A percentile compares a stretch with the other conserved stretches of the same genome.
phyloP scores from a whole-genome alignment of 1,140 invertebrate genomes.

The Drosophila subobscura region DNA sequence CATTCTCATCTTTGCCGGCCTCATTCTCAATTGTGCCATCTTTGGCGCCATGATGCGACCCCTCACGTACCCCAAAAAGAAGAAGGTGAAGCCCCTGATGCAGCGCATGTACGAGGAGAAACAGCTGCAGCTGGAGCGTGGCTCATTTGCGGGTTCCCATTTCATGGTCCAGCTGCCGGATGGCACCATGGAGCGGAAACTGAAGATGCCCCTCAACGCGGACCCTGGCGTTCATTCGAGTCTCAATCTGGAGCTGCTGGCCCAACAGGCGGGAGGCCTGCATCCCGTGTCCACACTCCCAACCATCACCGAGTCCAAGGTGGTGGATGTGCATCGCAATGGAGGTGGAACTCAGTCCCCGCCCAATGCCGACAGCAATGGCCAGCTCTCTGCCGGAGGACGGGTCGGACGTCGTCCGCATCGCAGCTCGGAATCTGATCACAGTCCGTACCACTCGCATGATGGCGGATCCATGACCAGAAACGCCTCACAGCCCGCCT shows the following conservation, averaged over 20 bases:
- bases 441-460: slow-evolving; percentile 82
- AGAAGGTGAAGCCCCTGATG: slow-evolving; percentile 89
- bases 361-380: slow-evolving; percentile 78
- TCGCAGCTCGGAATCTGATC: slow-evolving; percentile 75
- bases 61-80: slow-evolving; percentile 86
- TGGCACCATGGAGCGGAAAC: slow-evolving; percentile 93
- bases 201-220: slow-evolving; percentile 93
- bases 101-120: slow-evolving; percentile 96
- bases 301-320: slow-evolving; percentile 93
- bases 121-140: slow-evolving; percentile 93
- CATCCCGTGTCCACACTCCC: slow-evolving; percentile 91
- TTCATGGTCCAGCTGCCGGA: slow-evolving; percentile 95
- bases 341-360: slow-evolving; percentile 62
- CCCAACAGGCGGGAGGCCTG: slow-evolving; percentile 85
- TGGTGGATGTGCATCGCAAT: slow-evolving; percentile 86
- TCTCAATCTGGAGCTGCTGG: slow-evolving; percentile 92
- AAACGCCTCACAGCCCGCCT: slow-evolving; percentile 93
- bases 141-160: slow-evolving; percentile 94
- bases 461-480: slow-evolving; percentile 86
- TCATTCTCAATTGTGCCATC: slow-evolving; percentile 96
- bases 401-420: slow-evolving; percentile 60
- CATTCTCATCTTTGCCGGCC: slow-evolving; percentile 94
- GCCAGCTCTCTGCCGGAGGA: slow-evolving; percentile 48
- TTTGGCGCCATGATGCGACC: slow-evolving; percentile 98
- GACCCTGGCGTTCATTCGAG: slow-evolving; percentile 97